Evolutionary conservation across 2,797 vertebrate species (phyloP).

Genomic region (Zalophus californianus): DNA sequence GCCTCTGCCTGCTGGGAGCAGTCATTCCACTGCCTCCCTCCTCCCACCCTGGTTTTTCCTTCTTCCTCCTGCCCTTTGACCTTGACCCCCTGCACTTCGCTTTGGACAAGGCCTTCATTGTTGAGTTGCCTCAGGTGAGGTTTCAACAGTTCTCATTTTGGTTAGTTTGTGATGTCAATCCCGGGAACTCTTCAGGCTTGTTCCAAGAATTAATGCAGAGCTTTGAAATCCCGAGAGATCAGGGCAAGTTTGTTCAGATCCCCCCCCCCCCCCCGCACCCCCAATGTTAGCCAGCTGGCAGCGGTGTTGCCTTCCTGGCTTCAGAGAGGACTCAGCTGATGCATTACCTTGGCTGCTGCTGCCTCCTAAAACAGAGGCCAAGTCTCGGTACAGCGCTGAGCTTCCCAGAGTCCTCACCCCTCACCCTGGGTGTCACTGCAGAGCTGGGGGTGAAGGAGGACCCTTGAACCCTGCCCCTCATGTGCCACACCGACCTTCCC

Average conservation of each 20-base stretch:
- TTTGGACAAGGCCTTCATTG: not conserved
- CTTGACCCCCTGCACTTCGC: not conserved
- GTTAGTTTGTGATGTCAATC: not conserved
- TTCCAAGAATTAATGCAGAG: constrained; percentile 10
- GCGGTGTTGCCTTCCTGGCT: not conserved
- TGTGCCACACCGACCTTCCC: not conserved
- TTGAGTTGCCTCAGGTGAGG: not conserved
- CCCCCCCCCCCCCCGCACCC: too few relatives aligned
- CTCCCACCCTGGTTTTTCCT: not conserved
- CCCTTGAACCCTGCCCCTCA: not conserved
- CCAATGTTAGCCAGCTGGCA: not conserved
- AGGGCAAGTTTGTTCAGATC: not conserved
- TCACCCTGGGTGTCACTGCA: not conserved
- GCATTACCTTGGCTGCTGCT: not conserved
- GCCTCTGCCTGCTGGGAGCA: not conserved
- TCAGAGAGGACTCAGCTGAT: not conserved
- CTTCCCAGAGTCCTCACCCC: not conserved
- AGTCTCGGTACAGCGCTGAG: not conserved
- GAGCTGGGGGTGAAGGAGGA: not conserved
- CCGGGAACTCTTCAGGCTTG: not conserved
- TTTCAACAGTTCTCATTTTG: not conserved
- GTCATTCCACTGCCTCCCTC: not conserved
- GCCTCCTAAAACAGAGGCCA: not conserved
- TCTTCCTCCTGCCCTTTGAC: not conserved
- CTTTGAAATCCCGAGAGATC: not conserved